phyloP scores from a whole-genome alignment of 1,140 invertebrate genomes.

The Oedothorax gibbosus region DNA sequence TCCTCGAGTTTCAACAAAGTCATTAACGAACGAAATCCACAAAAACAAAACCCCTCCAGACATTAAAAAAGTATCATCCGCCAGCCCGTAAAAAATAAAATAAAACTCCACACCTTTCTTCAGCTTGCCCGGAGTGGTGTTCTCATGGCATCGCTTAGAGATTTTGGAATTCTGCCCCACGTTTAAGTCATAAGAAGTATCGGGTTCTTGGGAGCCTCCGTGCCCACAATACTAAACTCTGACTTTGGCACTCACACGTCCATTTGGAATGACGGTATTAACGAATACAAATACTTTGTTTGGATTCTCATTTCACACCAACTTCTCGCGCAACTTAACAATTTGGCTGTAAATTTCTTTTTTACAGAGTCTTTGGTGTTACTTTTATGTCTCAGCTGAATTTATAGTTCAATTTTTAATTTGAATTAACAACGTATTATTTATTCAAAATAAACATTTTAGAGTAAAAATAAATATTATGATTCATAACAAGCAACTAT shows the following conservation, averaged over 20 bases:
- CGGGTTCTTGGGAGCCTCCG: slow-evolving; percentile 22
- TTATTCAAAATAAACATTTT: too few species aligned
- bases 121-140: slow-evolving; percentile 19
- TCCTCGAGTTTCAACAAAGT: too few species aligned
- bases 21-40: too few species aligned
- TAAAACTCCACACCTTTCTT: slow-evolving; percentile 5
- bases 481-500: too few species aligned
- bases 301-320: not conserved
- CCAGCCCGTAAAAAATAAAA: not conserved
- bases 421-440: too few species aligned
- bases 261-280: slow-evolving; percentile 44
- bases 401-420: too few species aligned
- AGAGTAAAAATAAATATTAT: too few species aligned
- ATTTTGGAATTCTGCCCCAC: slow-evolving; percentile 52
- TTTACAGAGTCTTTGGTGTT: too few species aligned
- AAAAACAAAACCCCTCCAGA: too few species aligned
- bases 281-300: slow-evolving; percentile 42
- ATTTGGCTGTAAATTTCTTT: not conserved
- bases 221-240: slow-evolving; percentile 17
- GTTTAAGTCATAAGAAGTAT: slow-evolving; percentile 45
- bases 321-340: not conserved
- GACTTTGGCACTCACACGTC: slow-evolving; percentile 12
- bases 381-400: too few species aligned
- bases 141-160: slow-evolving; percentile 27
- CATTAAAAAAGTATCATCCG: too few species aligned